These are phyloP conservation scores for Condylura cristata DNA, from an alignment of 2,113 vertebrate species.

Conservation along the genomic window DNA sequence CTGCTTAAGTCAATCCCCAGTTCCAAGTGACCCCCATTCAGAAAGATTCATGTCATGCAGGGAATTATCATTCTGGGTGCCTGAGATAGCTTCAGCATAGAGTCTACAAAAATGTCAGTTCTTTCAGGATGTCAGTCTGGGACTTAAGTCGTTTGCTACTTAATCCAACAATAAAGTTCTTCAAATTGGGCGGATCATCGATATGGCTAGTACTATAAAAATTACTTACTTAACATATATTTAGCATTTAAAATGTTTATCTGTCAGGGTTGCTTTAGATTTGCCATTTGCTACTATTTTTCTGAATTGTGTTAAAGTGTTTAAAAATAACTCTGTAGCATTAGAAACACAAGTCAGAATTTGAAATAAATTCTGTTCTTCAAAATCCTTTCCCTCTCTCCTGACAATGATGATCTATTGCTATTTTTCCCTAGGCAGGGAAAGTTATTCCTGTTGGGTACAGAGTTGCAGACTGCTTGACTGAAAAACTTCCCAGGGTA, in stretches of 20 bases:
- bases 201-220: background rate
- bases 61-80: too few relatives aligned
- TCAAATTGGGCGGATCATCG: background rate
- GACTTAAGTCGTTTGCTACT: too few relatives aligned
- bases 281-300: background rate
- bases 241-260: background rate
- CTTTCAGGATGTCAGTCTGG: too few relatives aligned
- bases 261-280: background rate
- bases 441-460: slow-evolving; percentile 83
- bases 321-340: background rate
- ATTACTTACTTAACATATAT: background rate
- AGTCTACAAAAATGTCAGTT: too few relatives aligned
- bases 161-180: background rate
- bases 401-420: background rate
- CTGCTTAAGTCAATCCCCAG: too few relatives aligned
- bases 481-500: slow-evolving; percentile 85
- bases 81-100: too few relatives aligned
- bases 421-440: slow-evolving; percentile 85
- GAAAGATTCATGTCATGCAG: too few relatives aligned
- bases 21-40: too few relatives aligned
- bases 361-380: slow-evolving; percentile 13
- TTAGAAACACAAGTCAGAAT: background rate
- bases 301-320: background rate
- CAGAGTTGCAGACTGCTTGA: slow-evolving; percentile 82
- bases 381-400: background rate